A percentile compares a stretch with the other conserved stretches of the same genome.
Conservation (phyloP, 2,113 vertebrate genomes). For the Panurus biarmicus region DNA sequence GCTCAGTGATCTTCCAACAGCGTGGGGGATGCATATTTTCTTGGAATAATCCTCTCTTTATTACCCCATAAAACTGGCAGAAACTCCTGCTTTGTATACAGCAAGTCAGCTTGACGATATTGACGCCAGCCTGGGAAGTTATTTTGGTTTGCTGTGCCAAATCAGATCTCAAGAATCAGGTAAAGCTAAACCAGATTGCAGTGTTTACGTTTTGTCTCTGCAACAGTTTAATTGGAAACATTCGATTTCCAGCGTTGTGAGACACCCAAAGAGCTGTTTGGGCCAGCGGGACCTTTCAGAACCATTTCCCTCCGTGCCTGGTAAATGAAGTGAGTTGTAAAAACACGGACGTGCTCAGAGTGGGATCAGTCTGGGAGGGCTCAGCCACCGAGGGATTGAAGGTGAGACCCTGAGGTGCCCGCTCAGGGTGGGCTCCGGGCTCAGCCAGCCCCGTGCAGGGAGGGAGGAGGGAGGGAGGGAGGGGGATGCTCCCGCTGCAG, state of each 20-base stretch:
- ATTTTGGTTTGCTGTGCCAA: background rate
- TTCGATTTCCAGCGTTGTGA: background rate
- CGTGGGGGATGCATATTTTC: background rate
- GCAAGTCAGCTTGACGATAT: background rate
- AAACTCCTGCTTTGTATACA: background rate
- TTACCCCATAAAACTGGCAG: background rate
- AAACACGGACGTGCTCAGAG: background rate
- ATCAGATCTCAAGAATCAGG: background rate
- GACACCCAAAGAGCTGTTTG: background rate
- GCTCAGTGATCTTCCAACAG: background rate
- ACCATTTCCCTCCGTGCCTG: background rate
- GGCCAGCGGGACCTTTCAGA: background rate
- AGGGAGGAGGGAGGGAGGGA: background rate
- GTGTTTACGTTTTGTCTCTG: background rate
- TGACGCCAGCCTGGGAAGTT: background rate
- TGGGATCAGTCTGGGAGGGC: background rate
- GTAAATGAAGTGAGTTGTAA: background rate
- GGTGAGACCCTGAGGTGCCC: background rate
- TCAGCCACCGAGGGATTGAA: background rate
- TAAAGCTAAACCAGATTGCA: background rate
- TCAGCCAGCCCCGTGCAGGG: background rate
- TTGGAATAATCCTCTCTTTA: background rate
- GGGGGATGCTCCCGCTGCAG: background rate
- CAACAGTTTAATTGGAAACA: background rate
- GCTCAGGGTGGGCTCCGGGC: background rate